These are phyloP conservation scores for Cercopithecus mitis DNA, from an alignment of 2,797 vertebrate species.

Conservation along the genomic window DNA sequence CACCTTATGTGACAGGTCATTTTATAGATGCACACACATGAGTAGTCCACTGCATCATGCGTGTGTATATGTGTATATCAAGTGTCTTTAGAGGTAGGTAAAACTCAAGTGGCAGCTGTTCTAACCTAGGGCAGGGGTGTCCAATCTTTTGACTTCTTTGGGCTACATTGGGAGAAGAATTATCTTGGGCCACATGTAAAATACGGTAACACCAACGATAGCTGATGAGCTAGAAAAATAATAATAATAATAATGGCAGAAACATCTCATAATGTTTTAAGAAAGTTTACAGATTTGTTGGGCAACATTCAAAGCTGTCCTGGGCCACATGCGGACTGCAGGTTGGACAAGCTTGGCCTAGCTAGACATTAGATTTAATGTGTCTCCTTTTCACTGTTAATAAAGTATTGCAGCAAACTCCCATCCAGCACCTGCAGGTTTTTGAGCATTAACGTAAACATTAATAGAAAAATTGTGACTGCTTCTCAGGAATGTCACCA, in stretches of 20 bases:
- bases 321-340: not conserved
- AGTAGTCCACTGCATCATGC: not conserved
- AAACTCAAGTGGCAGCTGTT: not conserved
- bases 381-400: not conserved
- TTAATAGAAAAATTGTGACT: not conserved
- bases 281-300: not conserved
- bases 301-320: not conserved
- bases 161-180: not conserved
- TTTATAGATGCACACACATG: not conserved
- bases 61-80: not conserved
- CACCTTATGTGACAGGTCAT: not conserved
- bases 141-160: not conserved
- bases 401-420: not conserved
- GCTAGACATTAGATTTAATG: not conserved
- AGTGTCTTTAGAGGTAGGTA: not conserved
- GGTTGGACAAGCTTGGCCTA: not conserved
- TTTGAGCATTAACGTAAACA: not conserved
- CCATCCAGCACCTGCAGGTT: not conserved
- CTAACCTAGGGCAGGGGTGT: not conserved
- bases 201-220: not conserved
- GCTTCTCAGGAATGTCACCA: constrained; percentile 36
- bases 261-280: not conserved
- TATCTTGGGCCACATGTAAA: not conserved
- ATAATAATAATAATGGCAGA: not conserved
- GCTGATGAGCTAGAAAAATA: not conserved